These are phyloP conservation scores for Leucophenga montana DNA, from an alignment of 2,888 invertebrate species.

Conservation along the genomic window DNA sequence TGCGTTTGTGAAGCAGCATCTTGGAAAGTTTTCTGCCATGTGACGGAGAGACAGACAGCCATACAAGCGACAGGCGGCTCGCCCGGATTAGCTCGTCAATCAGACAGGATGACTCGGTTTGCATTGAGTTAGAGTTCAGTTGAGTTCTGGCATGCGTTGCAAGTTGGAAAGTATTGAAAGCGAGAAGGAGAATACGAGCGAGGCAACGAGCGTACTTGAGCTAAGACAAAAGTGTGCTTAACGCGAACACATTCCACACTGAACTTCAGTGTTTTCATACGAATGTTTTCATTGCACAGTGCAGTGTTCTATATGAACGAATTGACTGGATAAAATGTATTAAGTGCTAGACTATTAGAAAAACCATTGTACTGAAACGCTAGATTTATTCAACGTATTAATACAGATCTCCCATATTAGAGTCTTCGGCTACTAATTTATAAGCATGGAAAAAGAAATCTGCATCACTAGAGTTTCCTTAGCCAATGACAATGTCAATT, in stretches of 20 bases:
- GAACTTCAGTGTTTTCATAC: too few species aligned
- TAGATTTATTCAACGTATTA: too few species aligned
- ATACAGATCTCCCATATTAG: too few species aligned
- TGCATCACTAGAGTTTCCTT: too few species aligned
- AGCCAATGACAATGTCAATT: too few species aligned
- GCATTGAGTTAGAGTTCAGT: background rate
- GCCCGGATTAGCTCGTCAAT: slow-evolving; percentile 22
- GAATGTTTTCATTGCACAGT: too few species aligned
- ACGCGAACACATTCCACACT: background rate
- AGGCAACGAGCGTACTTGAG: background rate
- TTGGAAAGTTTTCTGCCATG: background rate
- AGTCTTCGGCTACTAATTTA: too few species aligned
- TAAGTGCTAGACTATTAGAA: too few species aligned
- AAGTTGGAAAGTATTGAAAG: background rate
- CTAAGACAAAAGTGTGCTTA: slow-evolving; percentile 21
- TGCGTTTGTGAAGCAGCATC: background rate
- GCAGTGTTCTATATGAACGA: too few species aligned
- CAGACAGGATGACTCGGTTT: background rate
- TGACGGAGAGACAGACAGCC: background rate
- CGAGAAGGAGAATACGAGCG: background rate
- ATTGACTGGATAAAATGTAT: too few species aligned
- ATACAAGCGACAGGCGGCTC: slow-evolving; percentile 5
- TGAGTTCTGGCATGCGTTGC: background rate
- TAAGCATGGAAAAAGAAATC: too few species aligned
- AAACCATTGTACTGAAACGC: too few species aligned